Base-by-base conservation (phyloP, 2,113 vertebrate genomes). In the Acinonyx jubatus region DNA sequence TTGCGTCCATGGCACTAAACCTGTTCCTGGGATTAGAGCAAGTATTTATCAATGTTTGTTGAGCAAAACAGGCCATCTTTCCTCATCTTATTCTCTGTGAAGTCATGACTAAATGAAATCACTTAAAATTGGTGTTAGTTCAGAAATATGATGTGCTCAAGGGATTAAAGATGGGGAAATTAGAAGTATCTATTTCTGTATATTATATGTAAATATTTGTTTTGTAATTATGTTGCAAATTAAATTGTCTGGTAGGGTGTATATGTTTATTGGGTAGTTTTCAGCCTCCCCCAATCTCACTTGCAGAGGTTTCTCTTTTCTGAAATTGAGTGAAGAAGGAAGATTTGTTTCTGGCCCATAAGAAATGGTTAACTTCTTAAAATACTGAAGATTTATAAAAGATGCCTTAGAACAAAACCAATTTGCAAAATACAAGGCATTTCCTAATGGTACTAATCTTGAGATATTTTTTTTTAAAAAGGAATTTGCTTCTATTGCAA, bases 301-400 rank as follows among this genome's bases (percentile, higher is more conserved):
- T 21, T 89, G 74, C 55, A 9, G 33, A 41, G 14, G 1, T n/a
- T 68, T 87, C 16, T 78, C 16, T 96, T 90, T 79, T 4, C 25
- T 83, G 71, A 93, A 89, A 27, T 8, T 97, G 36, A 4, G 12
- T 79, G 33, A 79, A 80, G 27, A 4, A 50, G 27, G 63, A 80
- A 27, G 21, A 68, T 79, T 21, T 50, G 10, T 48, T 80, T 93
- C 19, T 27, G 7, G 0, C 33, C 11, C 31, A 5, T 50, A 33
- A 48, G 38, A 95, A 95, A 92, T n/a, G 74, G 14, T 13, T 41
- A 79, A 94, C 38, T 33, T 91, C 19, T 86, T 71, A 92, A 96
- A 93, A 48, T 90, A 87, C 27, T 68, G 36, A 74, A 27, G 27
- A 66, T 31, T 65, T 83, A 9, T 63, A 68, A 96, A 96, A 78